Conservation (phyloP, 2,113 vertebrate genomes). For the Chauna torquata region DNA sequence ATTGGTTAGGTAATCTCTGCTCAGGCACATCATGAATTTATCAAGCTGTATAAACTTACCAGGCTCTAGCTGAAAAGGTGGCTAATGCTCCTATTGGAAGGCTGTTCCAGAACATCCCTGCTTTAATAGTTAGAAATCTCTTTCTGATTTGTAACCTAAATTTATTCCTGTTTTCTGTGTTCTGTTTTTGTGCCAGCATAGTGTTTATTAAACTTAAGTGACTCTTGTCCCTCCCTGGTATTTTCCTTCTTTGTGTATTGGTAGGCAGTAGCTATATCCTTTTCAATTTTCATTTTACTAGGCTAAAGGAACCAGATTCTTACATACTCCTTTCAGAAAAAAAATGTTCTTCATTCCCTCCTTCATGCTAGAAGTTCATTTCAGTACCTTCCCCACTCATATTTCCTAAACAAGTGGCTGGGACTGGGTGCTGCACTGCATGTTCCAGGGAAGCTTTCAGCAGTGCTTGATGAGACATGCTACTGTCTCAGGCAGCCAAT, state of each 20-base stretch:
- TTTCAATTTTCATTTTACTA: background rate
- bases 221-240: background rate
- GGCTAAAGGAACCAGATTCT: background rate
- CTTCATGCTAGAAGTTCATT: background rate
- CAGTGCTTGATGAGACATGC: accelerated
- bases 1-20: background rate
- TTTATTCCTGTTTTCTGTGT: background rate
- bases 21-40: background rate
- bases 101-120: background rate
- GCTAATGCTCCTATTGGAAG: background rate
- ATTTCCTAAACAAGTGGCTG: background rate
- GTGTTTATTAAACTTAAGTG: background rate
- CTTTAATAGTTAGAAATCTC: background rate
- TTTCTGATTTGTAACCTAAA: background rate
- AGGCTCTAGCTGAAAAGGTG: background rate
- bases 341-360: background rate
- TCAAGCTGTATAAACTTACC: background rate
- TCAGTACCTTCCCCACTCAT: background rate
- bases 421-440: background rate
- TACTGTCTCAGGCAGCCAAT: background rate
- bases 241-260: background rate
- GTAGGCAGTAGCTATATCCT: background rate
- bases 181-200: background rate
- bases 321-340: background rate
- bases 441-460: background rate